Evolutionary conservation across 2,797 vertebrate genomes (phyloP).

Genomic region (Rhinoraja longicauda): DNA sequence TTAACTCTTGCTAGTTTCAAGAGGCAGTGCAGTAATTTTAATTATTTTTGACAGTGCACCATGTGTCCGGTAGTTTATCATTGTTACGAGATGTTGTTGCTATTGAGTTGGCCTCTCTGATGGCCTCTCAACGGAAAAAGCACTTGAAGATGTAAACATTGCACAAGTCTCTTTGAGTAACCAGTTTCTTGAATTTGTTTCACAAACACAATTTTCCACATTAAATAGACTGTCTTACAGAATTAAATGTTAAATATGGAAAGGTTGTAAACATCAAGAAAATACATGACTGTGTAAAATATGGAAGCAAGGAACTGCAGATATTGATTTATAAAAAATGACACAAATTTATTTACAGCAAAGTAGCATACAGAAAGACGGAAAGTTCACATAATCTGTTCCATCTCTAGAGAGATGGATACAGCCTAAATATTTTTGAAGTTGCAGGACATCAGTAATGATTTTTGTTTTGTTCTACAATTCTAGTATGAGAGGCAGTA

Average conservation of each 20-base stretch:
- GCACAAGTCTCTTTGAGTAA: background rate
- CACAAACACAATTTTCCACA: background rate
- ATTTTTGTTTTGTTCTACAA: background rate
- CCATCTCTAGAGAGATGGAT: background rate
- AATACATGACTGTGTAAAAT: too few species aligned
- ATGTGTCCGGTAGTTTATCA: constrained; percentile 7
- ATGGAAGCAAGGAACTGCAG: too few species aligned
- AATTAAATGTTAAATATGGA: background rate
- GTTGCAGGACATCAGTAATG: background rate
- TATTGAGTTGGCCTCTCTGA: constrained; percentile 24
- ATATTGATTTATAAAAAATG: too few species aligned
- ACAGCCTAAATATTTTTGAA: background rate
- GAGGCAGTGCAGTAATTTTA: background rate
- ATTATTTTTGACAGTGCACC: background rate
- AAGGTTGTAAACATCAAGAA: background rate
- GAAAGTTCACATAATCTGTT: background rate
- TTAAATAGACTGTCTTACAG: background rate
- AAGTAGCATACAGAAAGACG: too few species aligned
- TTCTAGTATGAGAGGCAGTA: background rate
- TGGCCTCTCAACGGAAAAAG: background rate
- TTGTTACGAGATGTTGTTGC: background rate
- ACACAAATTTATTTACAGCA: too few species aligned
- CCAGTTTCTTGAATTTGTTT: too few species aligned
- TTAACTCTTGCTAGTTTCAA: too few species aligned
- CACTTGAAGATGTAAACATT: background rate